Evolutionary conservation across 2,113 vertebrate species (phyloP), one percentile per base, ranked within the genome.

Genomic region (Meriones unguiculatus): DNA sequence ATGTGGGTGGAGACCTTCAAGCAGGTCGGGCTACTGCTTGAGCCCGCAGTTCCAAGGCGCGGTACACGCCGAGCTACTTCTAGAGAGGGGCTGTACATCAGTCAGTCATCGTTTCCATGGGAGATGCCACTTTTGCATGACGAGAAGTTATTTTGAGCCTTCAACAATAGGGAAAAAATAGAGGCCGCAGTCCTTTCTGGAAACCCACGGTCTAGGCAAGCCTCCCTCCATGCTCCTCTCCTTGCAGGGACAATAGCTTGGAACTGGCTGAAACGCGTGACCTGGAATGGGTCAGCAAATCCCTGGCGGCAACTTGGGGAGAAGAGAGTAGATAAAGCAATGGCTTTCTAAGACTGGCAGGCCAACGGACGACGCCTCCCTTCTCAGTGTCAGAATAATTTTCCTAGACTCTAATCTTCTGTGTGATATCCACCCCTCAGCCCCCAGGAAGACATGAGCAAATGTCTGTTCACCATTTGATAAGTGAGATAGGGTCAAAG

Each of bases 191-290:
- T 41, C 73, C 10, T 69, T 95, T 92, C n/a, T 54, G 77, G 78
- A 41, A 82, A 41, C 77, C 35, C 9, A n/a, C 32, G 62, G 75
- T 88, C 77, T 82, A n/a, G n/a, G 86, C 94, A 82, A 80, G 12
- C 54, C n/a, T 84, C 41, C 67, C 86, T 94, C 86, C 24, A 5
- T 12, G 12, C 54, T n/a, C 80, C 41, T 62, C 86, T 94, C 86
- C 24, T 4, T 12, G 50, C 57, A 59, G 93, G 67, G 54, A 92
- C 82, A 92, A 95, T 87, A 94, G 82, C 77, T 93, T 52, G 12
- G 94, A 90, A 94, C 86, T 89, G 86, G 95, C 86, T 91, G 8
- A 65, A 28, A 46, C 52, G 8, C 65, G 30, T 90, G 80, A 93
- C 75, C 90, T 88, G 93, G 84, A 73, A 93, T 59, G 17, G 88